Base-by-base conservation (phyloP, 2,113 vertebrate genomes). In the Lagopus muta region DNA sequence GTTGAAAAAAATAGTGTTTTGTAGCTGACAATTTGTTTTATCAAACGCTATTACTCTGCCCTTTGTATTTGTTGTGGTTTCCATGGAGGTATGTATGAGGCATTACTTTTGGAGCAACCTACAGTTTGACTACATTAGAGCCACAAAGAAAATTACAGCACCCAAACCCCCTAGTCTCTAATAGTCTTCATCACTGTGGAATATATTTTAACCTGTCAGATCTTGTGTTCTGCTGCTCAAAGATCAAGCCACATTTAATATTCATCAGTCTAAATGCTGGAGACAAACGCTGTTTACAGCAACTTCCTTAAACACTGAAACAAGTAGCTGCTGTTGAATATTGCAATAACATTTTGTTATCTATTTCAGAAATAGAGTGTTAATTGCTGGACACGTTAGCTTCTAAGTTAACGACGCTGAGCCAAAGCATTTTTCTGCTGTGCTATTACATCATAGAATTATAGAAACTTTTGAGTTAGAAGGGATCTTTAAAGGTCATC, bases 361-460 rank as follows among this genome's bases (percentile, higher is more conserved):
- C 92, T 95, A 94, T 89, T 86, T 90, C 92, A 74, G 93, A 45
- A 95, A 84, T 27, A 95, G 92, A 94, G 81, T 95, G 73, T 96
- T 98, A 93, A 96, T 97, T 97, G 94, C 52, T 95, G 94, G 89
- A 96, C 75, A 97, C 97, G 97, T 97, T 97, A 97, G 43, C 69
- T 97, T 96, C 96, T 89, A 96, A 97, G 85, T 96, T 95, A 94
- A 78, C 88, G 83, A 84, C 90, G 80, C 62, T 92, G 86, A 93
- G 86, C 72, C 71, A 62, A 80, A 74, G 55, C n/a, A 58, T 79
- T 95, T 94, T 92, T 96, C 54, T 96, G 20, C 66, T 94, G 54
- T 89, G 75, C 38, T 95, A 94, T 97, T 93, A 57, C 61, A 57
- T 88, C 52, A 54, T 17, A 54, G 27, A 54, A 54, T 54, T 54